Evolutionary conservation across 2,113 vertebrate genomes (phyloP).

Genomic region (Paratilapia polleni): DNA sequence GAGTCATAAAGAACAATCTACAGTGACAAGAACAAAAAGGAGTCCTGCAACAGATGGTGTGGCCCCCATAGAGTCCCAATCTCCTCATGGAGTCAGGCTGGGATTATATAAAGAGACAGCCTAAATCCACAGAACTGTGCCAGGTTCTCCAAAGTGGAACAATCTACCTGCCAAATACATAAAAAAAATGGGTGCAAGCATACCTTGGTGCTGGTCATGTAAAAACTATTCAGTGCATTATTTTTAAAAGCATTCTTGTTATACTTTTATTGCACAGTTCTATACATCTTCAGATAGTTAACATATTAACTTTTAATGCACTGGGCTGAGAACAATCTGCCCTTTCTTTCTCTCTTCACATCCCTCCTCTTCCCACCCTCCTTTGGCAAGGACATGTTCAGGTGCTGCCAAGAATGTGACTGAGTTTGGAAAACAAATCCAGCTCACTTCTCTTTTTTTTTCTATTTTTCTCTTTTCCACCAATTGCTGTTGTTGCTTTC

Average conservation of each 20-base stretch:
- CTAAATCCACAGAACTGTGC: not conserved
- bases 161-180: not conserved
- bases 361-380: conserved; percentile 64
- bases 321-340: conserved; percentile 20
- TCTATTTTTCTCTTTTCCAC: not conserved
- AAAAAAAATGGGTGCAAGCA: no score
- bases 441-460: conserved; percentile 39
- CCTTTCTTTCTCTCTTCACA: conserved; percentile 40
- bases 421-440: conserved; percentile 74
- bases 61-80: not conserved
- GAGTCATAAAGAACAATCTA: no score
- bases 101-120: not conserved
- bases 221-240: not conserved
- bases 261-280: not conserved
- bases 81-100: not conserved
- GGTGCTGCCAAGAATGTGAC: conserved; percentile 78
- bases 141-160: not conserved
- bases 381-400: conserved; percentile 65
- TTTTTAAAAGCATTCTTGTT: not conserved
- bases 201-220: no score
- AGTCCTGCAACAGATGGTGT: not conserved
- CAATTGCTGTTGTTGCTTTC: conserved; percentile 14
- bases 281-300: not conserved
- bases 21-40: no score
- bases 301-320: conserved; percentile 21